Base-by-base conservation (phyloP, 2,113 vertebrate genomes). In the Stegastes partitus region DNA sequence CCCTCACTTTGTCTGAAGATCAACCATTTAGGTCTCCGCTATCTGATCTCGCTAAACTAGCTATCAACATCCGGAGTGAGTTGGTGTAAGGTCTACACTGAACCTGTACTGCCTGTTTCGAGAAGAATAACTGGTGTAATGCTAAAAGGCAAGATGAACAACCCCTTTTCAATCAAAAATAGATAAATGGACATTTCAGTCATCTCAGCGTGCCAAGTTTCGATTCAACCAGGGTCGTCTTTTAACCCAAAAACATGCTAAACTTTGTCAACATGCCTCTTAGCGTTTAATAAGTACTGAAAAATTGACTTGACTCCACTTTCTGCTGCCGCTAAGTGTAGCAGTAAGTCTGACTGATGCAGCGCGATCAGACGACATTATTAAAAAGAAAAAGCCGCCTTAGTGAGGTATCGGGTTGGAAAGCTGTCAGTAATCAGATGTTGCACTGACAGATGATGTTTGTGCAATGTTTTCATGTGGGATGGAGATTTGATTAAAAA, bases 1-100 rank as follows among this genome's bases (percentile, higher is more conserved):
- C 57, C 78, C 79, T 76, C 77, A 67, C 65, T 72, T 79, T 61
- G 58, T 79, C 51, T 69, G 31, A 72, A 56, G 75, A 86, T 73
- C 49, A 79, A 50, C 70, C 71, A 65, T 76, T 86, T 77, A 82
- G 18, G 23, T 31, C 55, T 74, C 53, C 4, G 56, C 68, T 86
- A 90, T 88, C 82, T 84, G 77, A 87, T 85, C 44, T 15, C 58
- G 15, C 74, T 62, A 50, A 83, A 85, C 54, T 63, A 57, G 49
- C 58, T n/a, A 74, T 58, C 57, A 54, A 68, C 79, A 75, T 79
- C 62, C 25, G 16, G 51, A 58, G 28, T 7, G 26, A 55, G 22
- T 73, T 79, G 67, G 45, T 74, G 34, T 65, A 25, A 34, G 31
- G 19, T n/a, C 14, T 53, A 56, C 51, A 34, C 51, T 56, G 28